Base-by-base conservation (phyloP, 2,888 invertebrate genomes). In the Calliscelio sp. region DNA sequence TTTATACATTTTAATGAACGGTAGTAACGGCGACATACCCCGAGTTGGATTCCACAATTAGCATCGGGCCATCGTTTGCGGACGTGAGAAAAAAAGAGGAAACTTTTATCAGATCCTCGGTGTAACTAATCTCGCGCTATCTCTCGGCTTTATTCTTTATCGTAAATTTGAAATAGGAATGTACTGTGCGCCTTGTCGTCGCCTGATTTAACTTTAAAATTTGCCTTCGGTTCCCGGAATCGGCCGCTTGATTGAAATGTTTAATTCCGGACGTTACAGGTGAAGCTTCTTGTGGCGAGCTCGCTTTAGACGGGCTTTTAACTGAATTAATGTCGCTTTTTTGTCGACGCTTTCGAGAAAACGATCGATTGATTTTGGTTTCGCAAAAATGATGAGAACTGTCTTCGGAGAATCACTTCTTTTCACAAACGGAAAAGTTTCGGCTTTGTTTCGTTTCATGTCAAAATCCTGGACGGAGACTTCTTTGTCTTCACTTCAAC, bases 171-270 rank as follows among this genome's bases (percentile, higher is more conserved):
- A 38, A 70, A 70, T 63, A 41, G 77, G 65, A 81, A 81, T 70
- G 46, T 68, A 11, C 71, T 25, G 66, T n/a, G 81, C 32, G 74
- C 28, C 81, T 61, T 81, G 81, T 81, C 65, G 65, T 70, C 70
- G 81, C 77, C 81, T 82, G 53, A 82, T 82, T 82, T 82, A 77
- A 82, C 77, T 82, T 82, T 77, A 65, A 82, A 82, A 82, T 82
- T 65, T 22, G 25, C 28, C 32, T 16, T 25, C 11, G 11, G 38
- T 82, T 77, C 81, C 44, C 41, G 65, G 71, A 82, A 77, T 71
- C 38, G 57, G 44, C 8, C 24, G 44, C 22, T 77, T 77, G 77
- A 82, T 77, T 82, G 81, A 82, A 82, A 82, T 44, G 77, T 82
- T 82, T 82, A 41, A 82, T 77, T 65, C 77, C 63, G 46, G 57